Base-by-base conservation (phyloP, 2,797 vertebrate genomes). In the Ciconia nigra region DNA sequence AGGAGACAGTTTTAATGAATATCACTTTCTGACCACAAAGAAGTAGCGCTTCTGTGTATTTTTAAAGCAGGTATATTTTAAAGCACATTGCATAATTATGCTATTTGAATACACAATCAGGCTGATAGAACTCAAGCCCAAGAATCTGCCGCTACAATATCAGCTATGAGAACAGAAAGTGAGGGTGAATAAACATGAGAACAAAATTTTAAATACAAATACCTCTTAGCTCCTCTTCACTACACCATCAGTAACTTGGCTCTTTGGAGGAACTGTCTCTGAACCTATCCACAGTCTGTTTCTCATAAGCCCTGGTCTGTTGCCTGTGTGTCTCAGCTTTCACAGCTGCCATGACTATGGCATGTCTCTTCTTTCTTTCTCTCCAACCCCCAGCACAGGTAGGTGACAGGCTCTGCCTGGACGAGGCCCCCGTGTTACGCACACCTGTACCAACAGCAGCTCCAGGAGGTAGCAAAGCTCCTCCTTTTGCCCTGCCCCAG, bases 211-310 rank as follows among this genome's bases (percentile, higher is more conserved):
- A 86, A 86, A 90, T 42, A 82, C 35, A 78, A 87, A 93, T 97
- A 96, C 97, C 96, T 96, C 52, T 87, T 41, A 51, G 52, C 11
- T 78, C 16, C 63, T 96, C 83, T 93, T 92, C 89, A 57, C 13
- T 55, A 88, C 79, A 58, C 16, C 0, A 0, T 57, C 87, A 91
- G 3, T 42, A 83, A 20, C 62, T 77, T 73, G 8, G 6, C 41
- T 49, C 44, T 51, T 58, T n/a, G 81, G 20, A 92, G 44, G 44
- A 89, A 41, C 5, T 0, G 28, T 24, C 39, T 89, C 57, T 39
- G 82, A 69, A 39, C 17, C 44, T 49, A 58, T 10, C 41, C 81
- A 47, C 51, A 26, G 46, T 9, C 35, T 44, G 51, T 31, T 83
- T 74, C 51, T 77, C 66, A 39, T 25, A 82, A 92, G 63, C 82